Conservation (phyloP, 2,797 vertebrate genomes). For the Staurois parvus region DNA sequence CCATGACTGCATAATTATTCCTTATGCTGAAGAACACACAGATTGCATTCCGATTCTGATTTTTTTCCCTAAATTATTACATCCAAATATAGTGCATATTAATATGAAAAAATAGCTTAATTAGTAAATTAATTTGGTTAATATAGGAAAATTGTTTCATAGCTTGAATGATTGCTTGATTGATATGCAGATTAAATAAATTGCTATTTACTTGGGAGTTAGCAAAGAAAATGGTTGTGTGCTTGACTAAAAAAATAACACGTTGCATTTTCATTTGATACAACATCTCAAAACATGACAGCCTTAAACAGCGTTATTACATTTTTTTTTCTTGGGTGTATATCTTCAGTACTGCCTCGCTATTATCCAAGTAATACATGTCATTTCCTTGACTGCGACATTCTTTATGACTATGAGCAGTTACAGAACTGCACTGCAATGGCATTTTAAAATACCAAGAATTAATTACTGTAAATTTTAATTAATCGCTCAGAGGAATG, state of each 20-base stretch:
- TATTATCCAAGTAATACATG: constrained; percentile 43
- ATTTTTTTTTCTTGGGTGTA: constrained; percentile 33
- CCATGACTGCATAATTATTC: background rate
- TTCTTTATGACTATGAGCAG: constrained; percentile 55
- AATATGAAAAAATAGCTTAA: constrained; percentile 10
- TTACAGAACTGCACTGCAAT: constrained; percentile 41
- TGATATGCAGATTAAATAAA: constrained; percentile 36
- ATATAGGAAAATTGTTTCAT: constrained; percentile 15
- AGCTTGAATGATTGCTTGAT: constrained; percentile 13
- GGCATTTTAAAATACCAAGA: constrained; percentile 56
- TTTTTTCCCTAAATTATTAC: background rate
- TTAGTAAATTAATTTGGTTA: constrained; percentile 12
- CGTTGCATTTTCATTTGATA: constrained; percentile 32
- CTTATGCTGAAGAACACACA: background rate
- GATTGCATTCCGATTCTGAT: background rate
- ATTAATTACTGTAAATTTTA: constrained; percentile 61
- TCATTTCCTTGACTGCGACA: constrained; percentile 32
- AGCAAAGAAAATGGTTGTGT: constrained; percentile 6
- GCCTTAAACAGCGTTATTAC: constrained; percentile 47
- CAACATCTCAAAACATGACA: constrained; percentile 30
- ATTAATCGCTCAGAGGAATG: constrained; percentile 54
- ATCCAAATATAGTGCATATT: background rate
- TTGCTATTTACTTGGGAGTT: constrained; percentile 2
- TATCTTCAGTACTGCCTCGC: background rate
- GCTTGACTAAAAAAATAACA: constrained; percentile 30